A percentile compares a stretch with the other conserved stretches of the same genome.
These are phyloP conservation scores for Polymixis lichenea DNA, from an alignment of 2,888 invertebrate species.

Conservation along the genomic window DNA sequence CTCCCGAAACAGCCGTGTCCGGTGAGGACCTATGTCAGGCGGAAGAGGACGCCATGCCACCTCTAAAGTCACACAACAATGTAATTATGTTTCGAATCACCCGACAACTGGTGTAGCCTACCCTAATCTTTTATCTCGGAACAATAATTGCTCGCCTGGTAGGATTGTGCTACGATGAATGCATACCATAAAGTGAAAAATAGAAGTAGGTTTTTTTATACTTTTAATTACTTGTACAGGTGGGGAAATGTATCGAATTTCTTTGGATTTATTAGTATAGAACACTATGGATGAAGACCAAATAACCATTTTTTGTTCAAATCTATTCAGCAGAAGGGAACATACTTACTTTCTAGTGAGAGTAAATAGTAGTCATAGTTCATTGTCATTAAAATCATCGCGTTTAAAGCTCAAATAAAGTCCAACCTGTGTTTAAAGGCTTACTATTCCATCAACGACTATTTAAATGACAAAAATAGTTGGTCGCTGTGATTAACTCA, in stretches of 20 bases:
- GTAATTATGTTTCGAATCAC: neutral
- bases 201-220: neutral
- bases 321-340: neutral
- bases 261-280: neutral
- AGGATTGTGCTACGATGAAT: neutral
- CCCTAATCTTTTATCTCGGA: constrained; percentile 14
- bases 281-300: neutral
- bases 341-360: neutral
- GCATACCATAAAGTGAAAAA: neutral
- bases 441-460: too few relatives aligned
- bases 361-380: neutral
- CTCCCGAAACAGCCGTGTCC: too few relatives aligned
- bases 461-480: too few relatives aligned
- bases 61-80: too few relatives aligned
- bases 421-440: too few relatives aligned
- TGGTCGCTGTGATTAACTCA: too few relatives aligned
- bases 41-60: too few relatives aligned
- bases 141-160: constrained; percentile 15
- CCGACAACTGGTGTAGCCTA: neutral
- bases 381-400: neutral
- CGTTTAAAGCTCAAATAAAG: too few relatives aligned
- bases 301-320: too few relatives aligned
- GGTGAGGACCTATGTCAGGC: too few relatives aligned
- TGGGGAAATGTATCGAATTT: neutral
- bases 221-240: neutral